Percentiles rank a stretch among this genome's conserved stretches.
phyloP scores from a whole-genome alignment of 2,888 invertebrate species.

The Sesia bembeciformis region DNA sequence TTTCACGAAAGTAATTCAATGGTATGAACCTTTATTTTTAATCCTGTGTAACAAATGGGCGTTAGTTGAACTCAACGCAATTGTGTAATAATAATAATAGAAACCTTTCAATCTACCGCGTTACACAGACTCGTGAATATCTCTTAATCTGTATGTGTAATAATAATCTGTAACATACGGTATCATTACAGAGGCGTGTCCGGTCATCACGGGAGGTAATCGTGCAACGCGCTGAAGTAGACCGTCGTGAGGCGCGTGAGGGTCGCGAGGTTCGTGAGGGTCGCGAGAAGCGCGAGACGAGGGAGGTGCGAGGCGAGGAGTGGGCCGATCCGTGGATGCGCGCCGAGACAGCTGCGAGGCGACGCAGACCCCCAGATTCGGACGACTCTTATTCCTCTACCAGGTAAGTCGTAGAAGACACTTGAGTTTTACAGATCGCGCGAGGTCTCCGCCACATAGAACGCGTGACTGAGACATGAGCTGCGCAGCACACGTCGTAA shows the following conservation, averaged over 20 bases:
- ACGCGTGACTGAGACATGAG: too few species aligned
- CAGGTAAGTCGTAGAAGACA: slow-evolving; percentile 31
- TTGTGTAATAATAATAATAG: too few species aligned
- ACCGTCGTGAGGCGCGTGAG: slow-evolving; percentile 24
- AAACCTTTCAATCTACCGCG: too few species aligned
- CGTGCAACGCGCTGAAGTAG: slow-evolving; percentile 79
- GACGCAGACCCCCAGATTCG: slow-evolving; percentile 52
- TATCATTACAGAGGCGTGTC: slow-evolving; percentile 51
- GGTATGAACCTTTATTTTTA: too few species aligned
- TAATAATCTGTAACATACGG: too few species aligned
- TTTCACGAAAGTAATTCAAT: too few species aligned
- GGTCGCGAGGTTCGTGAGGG: slow-evolving; percentile 18
- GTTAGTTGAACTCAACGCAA: too few species aligned
- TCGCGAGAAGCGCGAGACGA: slow-evolving; percentile 19
- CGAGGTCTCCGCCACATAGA: neutral
- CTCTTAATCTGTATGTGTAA: too few species aligned
- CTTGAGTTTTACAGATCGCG: too few species aligned
- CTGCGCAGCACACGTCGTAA: too few species aligned
- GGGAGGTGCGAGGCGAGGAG: slow-evolving; percentile 81
- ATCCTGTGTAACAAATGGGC: too few species aligned
- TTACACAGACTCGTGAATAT: too few species aligned
- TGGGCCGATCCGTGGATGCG: slow-evolving; percentile 97
- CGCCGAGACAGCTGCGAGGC: slow-evolving; percentile 67
- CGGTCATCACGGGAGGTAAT: slow-evolving; percentile 83
- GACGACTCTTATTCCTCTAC: slow-evolving; percentile 66